Conservation (phyloP, 2,888 invertebrate genomes). For the Philonicus albiceps region DNA sequence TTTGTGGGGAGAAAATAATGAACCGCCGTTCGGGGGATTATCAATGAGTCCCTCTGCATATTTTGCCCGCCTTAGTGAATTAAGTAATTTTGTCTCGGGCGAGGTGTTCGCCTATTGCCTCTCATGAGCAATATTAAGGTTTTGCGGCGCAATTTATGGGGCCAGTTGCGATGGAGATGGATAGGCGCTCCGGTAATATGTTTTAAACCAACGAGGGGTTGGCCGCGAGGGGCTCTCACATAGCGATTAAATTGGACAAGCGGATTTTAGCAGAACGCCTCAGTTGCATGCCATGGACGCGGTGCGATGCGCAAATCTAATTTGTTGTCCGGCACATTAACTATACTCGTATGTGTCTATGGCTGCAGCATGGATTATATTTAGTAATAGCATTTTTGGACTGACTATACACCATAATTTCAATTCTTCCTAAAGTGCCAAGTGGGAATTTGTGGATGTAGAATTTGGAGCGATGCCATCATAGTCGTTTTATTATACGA, state of each 20-base stretch:
- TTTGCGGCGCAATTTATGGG: neutral
- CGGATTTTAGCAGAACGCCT: neutral
- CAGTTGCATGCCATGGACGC: neutral
- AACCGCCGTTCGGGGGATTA: neutral
- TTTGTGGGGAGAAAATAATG: conserved; percentile 1
- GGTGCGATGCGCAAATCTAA: neutral
- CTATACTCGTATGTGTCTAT: neutral
- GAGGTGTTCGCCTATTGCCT: neutral
- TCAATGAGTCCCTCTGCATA: neutral
- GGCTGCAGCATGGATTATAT: neutral
- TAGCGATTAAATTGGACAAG: neutral
- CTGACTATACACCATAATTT: neutral
- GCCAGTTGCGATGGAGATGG: neutral
- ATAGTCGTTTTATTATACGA: neutral
- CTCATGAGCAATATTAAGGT: neutral
- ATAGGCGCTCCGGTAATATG: neutral
- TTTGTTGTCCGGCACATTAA: neutral
- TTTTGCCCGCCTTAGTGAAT: neutral
- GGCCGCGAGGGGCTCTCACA: neutral
- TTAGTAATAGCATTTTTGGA: neutral
- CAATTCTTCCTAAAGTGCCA: neutral
- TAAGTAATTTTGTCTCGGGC: conserved; percentile 6
- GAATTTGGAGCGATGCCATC: neutral
- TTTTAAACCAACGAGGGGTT: neutral
- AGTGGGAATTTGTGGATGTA: neutral